Conservation (phyloP, 2,888 invertebrate genomes). For the Trachelus tabidus region DNA sequence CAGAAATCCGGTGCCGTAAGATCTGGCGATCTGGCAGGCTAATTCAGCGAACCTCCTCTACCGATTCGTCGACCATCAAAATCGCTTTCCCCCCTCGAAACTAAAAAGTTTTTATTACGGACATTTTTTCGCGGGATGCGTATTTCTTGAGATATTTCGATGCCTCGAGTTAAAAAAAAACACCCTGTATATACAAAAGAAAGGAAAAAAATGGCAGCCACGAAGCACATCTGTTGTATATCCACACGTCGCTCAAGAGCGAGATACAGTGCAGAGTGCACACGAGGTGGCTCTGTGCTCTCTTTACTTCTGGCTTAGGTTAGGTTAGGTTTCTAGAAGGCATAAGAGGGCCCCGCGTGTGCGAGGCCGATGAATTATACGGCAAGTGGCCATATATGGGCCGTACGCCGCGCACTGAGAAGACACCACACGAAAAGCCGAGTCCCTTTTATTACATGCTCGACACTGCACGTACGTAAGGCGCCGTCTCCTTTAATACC, state of each 20-base stretch:
- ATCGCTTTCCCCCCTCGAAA: no score
- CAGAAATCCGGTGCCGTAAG: no score
- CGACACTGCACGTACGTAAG: not conserved
- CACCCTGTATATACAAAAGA: not conserved
- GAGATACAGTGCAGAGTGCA: not conserved
- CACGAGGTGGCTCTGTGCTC: not conserved
- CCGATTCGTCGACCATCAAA: no score
- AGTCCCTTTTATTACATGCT: conserved; percentile 7
- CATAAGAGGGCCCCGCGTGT: conserved; percentile 14
- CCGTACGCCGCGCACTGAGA: conserved; percentile 17
- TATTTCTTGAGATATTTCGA: no score
- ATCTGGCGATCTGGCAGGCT: no score
- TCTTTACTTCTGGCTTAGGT: not conserved
- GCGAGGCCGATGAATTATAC: conserved; percentile 43
- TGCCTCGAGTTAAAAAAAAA: no score
- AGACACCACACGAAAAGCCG: conserved; percentile 17
- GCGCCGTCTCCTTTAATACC: not conserved
- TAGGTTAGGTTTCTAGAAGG: conserved; percentile 1
- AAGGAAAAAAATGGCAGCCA: not conserved
- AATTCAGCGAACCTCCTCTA: no score
- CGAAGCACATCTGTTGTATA: not conserved
- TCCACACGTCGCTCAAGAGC: not conserved
- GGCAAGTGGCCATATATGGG: conserved; percentile 42
- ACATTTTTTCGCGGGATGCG: no score
- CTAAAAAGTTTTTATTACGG: no score